These are phyloP conservation scores for Drosophila athabasca DNA, from an alignment of 1,140 invertebrate genomes.

Conservation along the genomic window DNA sequence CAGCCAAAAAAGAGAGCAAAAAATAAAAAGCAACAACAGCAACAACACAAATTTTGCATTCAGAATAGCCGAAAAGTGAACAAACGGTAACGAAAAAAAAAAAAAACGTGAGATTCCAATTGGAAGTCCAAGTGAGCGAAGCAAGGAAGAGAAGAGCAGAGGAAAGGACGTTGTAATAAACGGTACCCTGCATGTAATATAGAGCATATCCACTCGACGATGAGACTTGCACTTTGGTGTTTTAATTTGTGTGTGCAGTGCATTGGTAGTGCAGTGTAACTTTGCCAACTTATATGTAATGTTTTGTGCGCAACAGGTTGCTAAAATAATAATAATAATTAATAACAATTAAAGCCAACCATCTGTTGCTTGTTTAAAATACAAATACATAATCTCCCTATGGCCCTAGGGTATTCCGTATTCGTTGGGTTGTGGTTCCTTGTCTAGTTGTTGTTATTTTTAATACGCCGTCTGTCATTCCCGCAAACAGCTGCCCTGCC, in stretches of 20 bases:
- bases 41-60: slow-evolving; percentile 4
- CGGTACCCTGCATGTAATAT: neutral
- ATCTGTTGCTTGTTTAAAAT: slow-evolving; percentile 3
- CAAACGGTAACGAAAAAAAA: neutral
- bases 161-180: neutral
- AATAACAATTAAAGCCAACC: too few relatives aligned
- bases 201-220: too few relatives aligned
- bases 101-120: slow-evolving; percentile 14
- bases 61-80: neutral
- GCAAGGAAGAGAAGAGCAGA: slow-evolving; percentile 8
- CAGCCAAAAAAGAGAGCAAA: slow-evolving; percentile 5
- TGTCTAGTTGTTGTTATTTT: slow-evolving; percentile 60
- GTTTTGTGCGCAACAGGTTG: too few relatives aligned
- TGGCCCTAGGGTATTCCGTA: slow-evolving; percentile 7
- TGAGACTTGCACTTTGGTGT: too few relatives aligned
- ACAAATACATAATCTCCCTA: neutral
- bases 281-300: too few relatives aligned
- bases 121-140: slow-evolving; percentile 15
- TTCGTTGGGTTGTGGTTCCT: slow-evolving; percentile 9
- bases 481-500: slow-evolving; percentile 55
- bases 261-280: too few relatives aligned
- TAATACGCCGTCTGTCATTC: slow-evolving; percentile 38
- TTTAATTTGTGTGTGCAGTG: too few relatives aligned
- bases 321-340: too few relatives aligned
- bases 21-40: slow-evolving; percentile 15